Evolutionary conservation across 2,797 vertebrate genomes (phyloP).

Genomic region (Spatula versicolor): DNA sequence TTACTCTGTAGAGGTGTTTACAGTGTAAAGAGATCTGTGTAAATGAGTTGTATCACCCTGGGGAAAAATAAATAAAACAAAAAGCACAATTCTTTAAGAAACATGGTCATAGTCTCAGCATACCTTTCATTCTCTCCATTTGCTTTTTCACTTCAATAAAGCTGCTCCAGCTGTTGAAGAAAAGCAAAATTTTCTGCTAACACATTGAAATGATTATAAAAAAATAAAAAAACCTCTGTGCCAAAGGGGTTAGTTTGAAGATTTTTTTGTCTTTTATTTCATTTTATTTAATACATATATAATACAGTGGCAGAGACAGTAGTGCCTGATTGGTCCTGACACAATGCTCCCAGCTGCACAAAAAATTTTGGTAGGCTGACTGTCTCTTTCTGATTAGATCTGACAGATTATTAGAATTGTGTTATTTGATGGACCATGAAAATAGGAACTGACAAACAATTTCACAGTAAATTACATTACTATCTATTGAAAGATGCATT

Average conservation of each 20-base stretch:
- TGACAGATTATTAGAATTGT: conserved; percentile 45
- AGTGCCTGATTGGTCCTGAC: conserved; percentile 24
- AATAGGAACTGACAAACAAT: neutral
- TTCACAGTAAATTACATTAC: neutral
- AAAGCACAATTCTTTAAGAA: neutral
- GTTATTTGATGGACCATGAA: neutral
- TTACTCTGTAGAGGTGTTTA: neutral
- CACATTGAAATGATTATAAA: neutral
- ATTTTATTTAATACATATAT: neutral
- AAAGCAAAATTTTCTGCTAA: neutral
- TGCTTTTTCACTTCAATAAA: neutral
- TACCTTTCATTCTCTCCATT: neutral
- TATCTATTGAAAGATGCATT: neutral
- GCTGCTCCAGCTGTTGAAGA: neutral
- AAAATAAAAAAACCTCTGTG: no score
- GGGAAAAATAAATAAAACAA: neutral
- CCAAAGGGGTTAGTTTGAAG: no score
- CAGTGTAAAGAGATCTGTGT: neutral
- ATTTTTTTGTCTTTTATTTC: neutral
- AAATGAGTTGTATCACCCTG: neutral
- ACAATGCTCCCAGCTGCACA: neutral
- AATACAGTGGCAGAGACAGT: neutral
- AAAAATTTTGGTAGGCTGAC: conserved; percentile 9
- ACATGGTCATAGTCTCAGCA: neutral
- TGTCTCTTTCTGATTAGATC: conserved; percentile 26